Evolutionary conservation across 2,113 vertebrate species (phyloP), one percentile per base, ranked within the genome.

Genomic region (Mesocricetus auratus): DNA sequence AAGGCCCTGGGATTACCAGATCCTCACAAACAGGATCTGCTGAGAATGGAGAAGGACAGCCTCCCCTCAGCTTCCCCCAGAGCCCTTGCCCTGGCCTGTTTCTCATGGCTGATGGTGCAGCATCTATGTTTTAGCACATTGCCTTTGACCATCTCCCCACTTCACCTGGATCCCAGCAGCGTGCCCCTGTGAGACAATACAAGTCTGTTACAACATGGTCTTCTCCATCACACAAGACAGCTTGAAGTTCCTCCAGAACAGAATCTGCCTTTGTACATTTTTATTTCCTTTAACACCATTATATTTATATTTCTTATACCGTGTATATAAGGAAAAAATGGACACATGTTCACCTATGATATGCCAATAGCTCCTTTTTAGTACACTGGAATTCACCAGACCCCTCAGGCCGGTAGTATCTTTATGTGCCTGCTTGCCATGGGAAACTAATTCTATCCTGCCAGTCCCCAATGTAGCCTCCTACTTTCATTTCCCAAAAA

Each of bases 201-300:
- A 31, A 86, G 81, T 11, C 58, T 95, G 15, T 78, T 82, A 36
- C 36, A 66, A 42, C 29, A 66, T 47, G 11, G 39, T 92, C 45
- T 45, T 91, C 7, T 33, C 29, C 12, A 77, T 93, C 78, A 83
- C 36, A 78, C 21, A 45, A 81, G 33, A 89, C 31, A 45, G 2
- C 45, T 60, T 60, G 29, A 73, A 89, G 78, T 42, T 90, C 39
- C 45, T 79, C 86, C 62, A 83, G 19, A n/a, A 16, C 50, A 90
- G 9, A 21, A 56, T 87, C 60, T 94, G 74, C 33, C 95, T 93
- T 64, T 82, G 31, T n/a, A 81, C 22, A 73, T 68, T 97, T 87
- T 9, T 89, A 36, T 86, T 91, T 89, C 17, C 77, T 85, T 64
- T 92, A 90, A 47, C 47, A 92, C 21, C 45, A 87, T 42, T 47